These are phyloP conservation scores for Diaperis boleti DNA, from an alignment of 2,888 invertebrate genomes.

Conservation along the genomic window DNA sequence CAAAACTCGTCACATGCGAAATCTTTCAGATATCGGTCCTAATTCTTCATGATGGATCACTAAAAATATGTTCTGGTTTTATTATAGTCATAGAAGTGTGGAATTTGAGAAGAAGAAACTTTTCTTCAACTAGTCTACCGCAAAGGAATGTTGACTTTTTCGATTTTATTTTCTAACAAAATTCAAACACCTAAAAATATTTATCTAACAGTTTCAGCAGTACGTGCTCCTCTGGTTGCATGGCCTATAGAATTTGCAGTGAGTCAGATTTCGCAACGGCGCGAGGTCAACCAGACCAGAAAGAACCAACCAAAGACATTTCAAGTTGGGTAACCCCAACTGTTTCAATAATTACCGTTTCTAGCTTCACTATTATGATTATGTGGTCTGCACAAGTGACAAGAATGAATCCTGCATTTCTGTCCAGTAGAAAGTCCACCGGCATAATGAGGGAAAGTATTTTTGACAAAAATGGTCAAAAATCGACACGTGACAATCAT, in stretches of 20 bases:
- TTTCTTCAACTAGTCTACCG: too few relatives aligned
- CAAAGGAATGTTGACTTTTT: too few relatives aligned
- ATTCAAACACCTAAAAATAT: neutral
- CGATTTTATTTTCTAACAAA: too few relatives aligned
- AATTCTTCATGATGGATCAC: too few relatives aligned
- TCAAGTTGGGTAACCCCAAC: constrained; percentile 17
- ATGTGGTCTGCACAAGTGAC: too few relatives aligned
- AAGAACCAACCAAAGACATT: constrained; percentile 23
- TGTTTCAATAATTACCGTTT: constrained; percentile 10
- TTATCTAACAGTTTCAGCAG: constrained; percentile 3
- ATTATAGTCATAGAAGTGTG: too few relatives aligned
- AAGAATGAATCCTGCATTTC: too few relatives aligned
- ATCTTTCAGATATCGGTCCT: too few relatives aligned
- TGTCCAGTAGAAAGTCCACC: constrained; percentile 1
- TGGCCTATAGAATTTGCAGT: constrained; percentile 8
- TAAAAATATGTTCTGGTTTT: too few relatives aligned
- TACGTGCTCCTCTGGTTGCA: constrained; percentile 4
- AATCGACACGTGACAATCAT: constrained; percentile 18
- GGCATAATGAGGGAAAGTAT: constrained; percentile 10
- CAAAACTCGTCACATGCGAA: too few relatives aligned
- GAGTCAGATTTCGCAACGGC: constrained; percentile 21
- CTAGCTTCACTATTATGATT: neutral
- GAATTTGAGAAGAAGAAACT: too few relatives aligned
- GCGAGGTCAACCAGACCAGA: constrained; percentile 24
- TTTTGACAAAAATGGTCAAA: constrained; percentile 11